Base-by-base conservation (phyloP, 2,113 vertebrate species). In the Sylvietta virens region DNA sequence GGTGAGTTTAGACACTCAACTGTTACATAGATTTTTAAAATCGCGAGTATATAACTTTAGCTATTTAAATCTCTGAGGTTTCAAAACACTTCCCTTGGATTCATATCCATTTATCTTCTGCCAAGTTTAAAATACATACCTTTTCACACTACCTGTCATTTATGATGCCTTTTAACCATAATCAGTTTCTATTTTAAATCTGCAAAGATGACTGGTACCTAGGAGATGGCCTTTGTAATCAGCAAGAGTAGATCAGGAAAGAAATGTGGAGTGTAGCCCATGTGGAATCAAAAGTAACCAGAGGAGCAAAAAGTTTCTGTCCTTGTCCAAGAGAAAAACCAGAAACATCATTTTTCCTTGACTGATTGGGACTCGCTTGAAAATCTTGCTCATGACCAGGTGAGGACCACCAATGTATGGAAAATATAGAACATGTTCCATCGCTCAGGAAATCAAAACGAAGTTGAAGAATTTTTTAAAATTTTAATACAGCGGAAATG, bases 261-360 rank as follows among this genome's bases (percentile, higher is more conserved):
- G 19, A 86, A 57, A 44, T 42, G 74, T 4, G 14, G 24, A 60
- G 5, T 28, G 15, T 6, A 88, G 45, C 5, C 26, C 15, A 11
- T 1, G 1, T 7, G 61, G 24, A 80, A 57, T 53, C 23, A 62
- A 0, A 0, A 1, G 1, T 11, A 77, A 81, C 39, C 31, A 67
- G 24, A 17, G 12, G 5, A 90, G 3, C 10, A 42, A 87, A 27
- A 61, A 9, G 13, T 8, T 66, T 83, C 42, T 35, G 6, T 42
- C 11, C 4, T 53, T 51, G 21, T 62, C 40, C 50, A 60, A 5
- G 4, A 65, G 18, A 74, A 85, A 73, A 20, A 35, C 10, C 27
- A 17, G 22, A 58, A 87, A 37, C 3, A 64, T 37, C 0, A 64
- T 60, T 77, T 87, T 7, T 81, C 5, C 20, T 50, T 64, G 14